Evolutionary conservation across 2,113 vertebrate genomes (phyloP), one percentile per base, ranked within the genome.

Genomic region (Pycnonotus jocosus): DNA sequence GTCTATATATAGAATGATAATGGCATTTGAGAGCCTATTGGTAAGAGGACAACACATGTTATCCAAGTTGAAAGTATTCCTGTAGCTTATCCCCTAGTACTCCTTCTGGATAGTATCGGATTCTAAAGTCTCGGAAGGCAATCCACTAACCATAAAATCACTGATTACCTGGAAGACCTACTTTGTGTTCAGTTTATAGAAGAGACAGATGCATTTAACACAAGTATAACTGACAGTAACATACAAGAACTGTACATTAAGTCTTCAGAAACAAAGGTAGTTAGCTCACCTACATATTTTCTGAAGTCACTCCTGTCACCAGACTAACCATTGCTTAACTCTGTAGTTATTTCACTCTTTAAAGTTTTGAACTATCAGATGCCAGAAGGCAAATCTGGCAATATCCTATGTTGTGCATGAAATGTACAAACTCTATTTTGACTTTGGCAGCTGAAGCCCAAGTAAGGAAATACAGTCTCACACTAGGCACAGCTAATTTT

Each of bases 1-100:
- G 27, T 70, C 92, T 80, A 83, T 81, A 78, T 42, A 93, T 83
- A 93, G 51, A 90, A 72, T 31, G 57, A 72, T 81, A 94, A 95
- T 40, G 44, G 85, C 38, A 87, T 76, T 91, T 73, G 38, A 73
- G 53, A 92, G 47, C 56, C 65, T 84, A 3, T 27, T 72, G 69
- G 48, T 76, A 86, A 88, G 48, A 88, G 4, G n/a, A 88, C 76
- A 74, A 66, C 45, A 53, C 28, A 31, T 3, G 15, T 79, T 54
- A 81, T 62, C 28, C 58, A 72, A 90, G 38, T 35, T 73, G 44
- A 90, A 96, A 86, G 72, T 38, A 90, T 9, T 90, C 38, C 42
- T 62, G 69, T 38, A 90, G 74, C 80, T 88, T 81, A 73, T 66
- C 58, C 47, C 74, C 37, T 64, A 56, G 37, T 25, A 61, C n/a